Conservation (phyloP, 1,140 invertebrate species). For the Ooceraea biroi region DNA sequence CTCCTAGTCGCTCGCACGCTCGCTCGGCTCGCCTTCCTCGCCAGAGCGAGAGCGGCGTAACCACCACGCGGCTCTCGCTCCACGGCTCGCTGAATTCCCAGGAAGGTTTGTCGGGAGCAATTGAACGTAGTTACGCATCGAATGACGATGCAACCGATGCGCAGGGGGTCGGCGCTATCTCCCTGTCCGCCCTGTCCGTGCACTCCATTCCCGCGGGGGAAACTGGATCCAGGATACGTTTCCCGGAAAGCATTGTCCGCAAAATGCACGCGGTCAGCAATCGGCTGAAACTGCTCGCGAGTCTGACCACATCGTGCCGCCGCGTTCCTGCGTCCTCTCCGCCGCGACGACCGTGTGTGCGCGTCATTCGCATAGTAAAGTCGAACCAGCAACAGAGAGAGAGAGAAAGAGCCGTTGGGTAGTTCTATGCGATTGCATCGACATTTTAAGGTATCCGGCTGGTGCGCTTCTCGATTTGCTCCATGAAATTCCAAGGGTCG, state of each 20-base stretch:
- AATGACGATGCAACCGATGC: conserved; percentile 73
- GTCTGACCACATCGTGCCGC: conserved; percentile 48
- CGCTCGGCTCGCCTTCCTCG: conserved; percentile 1
- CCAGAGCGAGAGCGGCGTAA: conserved; percentile 58
- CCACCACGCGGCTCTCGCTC: conserved; percentile 28
- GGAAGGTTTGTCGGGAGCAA: conserved; percentile 78
- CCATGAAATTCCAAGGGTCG: conserved; percentile 37
- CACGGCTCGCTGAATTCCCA: conserved; percentile 75
- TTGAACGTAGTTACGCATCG: conserved; percentile 82
- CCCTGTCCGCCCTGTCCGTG: conserved; percentile 36
- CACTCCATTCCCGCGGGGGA: conserved; percentile 67
- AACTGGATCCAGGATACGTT: conserved; percentile 78
- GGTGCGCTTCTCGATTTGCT: conserved; percentile 59
- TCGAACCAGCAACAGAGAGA: not conserved
- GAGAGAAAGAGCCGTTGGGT: not conserved
- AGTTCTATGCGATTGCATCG: conserved; percentile 38
- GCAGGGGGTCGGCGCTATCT: conserved; percentile 41
- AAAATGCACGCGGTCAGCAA: conserved; percentile 77
- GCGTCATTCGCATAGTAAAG: not conserved
- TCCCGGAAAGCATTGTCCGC: conserved; percentile 79
- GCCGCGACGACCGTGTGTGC: conserved; percentile 17
- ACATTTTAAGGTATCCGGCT: conserved; percentile 51
- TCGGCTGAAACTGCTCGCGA: conserved; percentile 67
- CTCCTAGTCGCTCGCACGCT: not conserved
- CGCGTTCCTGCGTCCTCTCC: conserved; percentile 35